Evolutionary conservation across 30 jellyfish, hydroid and myxozoan genomes (phyloP).

Genomic region (Turritopsis dohrnii): DNA sequence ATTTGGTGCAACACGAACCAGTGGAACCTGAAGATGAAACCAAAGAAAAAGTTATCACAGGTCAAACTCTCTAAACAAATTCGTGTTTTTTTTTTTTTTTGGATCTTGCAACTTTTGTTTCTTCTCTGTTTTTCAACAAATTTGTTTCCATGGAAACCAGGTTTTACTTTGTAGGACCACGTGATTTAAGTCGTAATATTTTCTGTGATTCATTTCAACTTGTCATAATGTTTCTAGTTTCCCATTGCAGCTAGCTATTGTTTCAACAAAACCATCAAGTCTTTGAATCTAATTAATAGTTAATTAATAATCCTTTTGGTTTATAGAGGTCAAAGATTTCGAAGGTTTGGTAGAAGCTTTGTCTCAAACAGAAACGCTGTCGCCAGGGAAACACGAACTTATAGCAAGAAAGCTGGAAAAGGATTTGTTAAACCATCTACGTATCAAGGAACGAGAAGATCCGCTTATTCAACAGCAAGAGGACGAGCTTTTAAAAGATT

Average conservation of each 20-base stretch:
- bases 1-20: slow-evolving; percentile 14
- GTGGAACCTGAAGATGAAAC: slow-evolving; percentile 11
- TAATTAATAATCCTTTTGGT: neutral
- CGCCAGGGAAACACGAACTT: slow-evolving; percentile 54
- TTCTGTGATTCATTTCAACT: too few species aligned
- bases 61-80: neutral
- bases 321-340: slow-evolving; percentile 51
- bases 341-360: slow-evolving; percentile 86
- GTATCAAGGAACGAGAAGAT: slow-evolving; percentile 34
- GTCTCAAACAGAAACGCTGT: slow-evolving; percentile 65
- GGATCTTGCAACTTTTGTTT: too few species aligned
- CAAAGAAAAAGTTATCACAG: slow-evolving; percentile 25
- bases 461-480: slow-evolving; percentile 35
- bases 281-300: too few species aligned
- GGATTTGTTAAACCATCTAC: slow-evolving; percentile 42
- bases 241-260: too few species aligned
- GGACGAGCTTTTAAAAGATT: slow-evolving; percentile 39
- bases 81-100: too few species aligned
- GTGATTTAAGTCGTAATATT: too few species aligned
- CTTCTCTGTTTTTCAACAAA: too few species aligned
- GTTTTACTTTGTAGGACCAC: too few species aligned
- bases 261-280: too few species aligned
- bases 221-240: too few species aligned
- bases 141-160: too few species aligned
- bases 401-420: slow-evolving; percentile 60